Evolutionary conservation across 2,888 invertebrate genomes (phyloP).

Genomic region (Ischnura elegans): DNA sequence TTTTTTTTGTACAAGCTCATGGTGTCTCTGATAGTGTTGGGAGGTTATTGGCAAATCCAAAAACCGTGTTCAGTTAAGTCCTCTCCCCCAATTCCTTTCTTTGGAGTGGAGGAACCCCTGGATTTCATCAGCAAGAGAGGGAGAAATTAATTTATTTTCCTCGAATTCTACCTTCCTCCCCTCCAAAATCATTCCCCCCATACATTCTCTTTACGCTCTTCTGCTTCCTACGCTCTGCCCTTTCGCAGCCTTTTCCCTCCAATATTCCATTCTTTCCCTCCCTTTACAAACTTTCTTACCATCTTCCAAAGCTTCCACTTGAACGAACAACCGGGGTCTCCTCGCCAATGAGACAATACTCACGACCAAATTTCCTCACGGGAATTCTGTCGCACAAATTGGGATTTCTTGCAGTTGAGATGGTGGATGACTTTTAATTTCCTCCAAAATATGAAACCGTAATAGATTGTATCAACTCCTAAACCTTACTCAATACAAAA

Average conservation of each 20-base stretch:
- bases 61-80: not conserved
- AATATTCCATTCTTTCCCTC: not conserved
- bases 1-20: not conserved
- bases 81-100: not conserved
- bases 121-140: constrained; percentile 14
- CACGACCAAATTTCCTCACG: no score
- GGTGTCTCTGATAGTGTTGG: not conserved
- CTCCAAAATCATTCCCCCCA: not conserved
- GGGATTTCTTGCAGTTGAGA: no score
- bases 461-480: no score
- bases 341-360: not conserved
- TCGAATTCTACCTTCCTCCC: not conserved
- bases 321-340: not conserved
- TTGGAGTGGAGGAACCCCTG: not conserved
- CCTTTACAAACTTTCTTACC: not conserved
- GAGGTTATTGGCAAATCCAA: not conserved
- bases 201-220: not conserved
- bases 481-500: no score
- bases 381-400: no score
- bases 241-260: no score
- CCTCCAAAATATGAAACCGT: no score
- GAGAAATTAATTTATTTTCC: constrained; percentile 20
- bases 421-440: no score
- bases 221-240: not conserved
- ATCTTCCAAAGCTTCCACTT: not conserved